Evolutionary conservation across 1,140 invertebrate genomes (phyloP), one percentile per base, ranked within the genome.

Genomic region (Pteromalus puparum): DNA sequence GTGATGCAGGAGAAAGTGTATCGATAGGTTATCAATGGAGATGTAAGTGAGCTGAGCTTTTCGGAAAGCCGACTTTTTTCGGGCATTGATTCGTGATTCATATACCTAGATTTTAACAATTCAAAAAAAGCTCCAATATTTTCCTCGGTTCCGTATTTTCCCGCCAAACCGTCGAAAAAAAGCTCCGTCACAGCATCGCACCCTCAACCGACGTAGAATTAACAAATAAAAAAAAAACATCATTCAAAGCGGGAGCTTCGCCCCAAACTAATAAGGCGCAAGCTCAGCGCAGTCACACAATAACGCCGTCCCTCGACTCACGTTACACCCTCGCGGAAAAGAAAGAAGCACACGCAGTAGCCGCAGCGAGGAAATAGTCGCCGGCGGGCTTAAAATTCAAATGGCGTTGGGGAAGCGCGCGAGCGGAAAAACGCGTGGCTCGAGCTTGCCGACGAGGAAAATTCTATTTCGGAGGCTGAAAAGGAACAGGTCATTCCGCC

Each of bases 361-460:
- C 38, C 9, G 38, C 38, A 42, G 67, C 67, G 67, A 70, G 12
- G 67, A 30, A 26, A 67, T 67, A 67, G 67, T 26, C 26, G 26
- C 67, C 26, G 26, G 26, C 21, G 67, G 67, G 24, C 73, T 74
- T 42, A 42, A 74, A 74, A 74, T 74, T 74, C 73, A 74, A 74
- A 74, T 74, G 73, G 73, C 73, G 73, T 74, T 10, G 26, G 28
- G 28, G 38, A 34, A 74, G 53, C 53, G 53, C 21, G 53, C 53
- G 26, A 72, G 68, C 68, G 73, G 38, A 74, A 74, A 74, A 74
- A 38, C 30, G 73, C 73, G 18, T 26, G 9, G 28, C 10, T 53
- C 38, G 42, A 53, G 74, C 74, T 76, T 12, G 74, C n/a, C 24
- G 46, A 76, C 46, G 74, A 46, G 74, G 9, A 24, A 76, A 76